A percentile compares a stretch with the other conserved stretches of the same genome.
phyloP scores from a whole-genome alignment of 2,113 vertebrate genomes.

The Solea senegalensis region DNA sequence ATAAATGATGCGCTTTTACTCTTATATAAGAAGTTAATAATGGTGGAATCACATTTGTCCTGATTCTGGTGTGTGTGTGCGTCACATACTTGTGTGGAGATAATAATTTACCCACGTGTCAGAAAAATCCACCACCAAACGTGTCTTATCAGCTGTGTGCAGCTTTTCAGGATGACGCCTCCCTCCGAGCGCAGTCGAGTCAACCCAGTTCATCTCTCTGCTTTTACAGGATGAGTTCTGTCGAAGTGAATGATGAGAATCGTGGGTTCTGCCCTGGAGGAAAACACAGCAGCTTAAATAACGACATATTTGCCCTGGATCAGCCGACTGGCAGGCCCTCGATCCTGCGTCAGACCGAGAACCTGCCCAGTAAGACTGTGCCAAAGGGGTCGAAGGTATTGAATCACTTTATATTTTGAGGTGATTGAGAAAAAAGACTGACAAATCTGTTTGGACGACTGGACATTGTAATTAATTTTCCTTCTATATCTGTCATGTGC shows the following conservation, averaged over 20 bases:
- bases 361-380: constrained; percentile 82
- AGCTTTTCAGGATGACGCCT: constrained; percentile 44
- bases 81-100: neutral
- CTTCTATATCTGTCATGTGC: constrained; percentile 5
- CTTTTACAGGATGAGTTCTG: constrained; percentile 88
- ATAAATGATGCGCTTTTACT: too few species aligned
- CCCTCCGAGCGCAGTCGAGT: neutral
- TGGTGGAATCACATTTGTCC: neutral
- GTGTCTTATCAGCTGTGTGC: constrained; percentile 70
- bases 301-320: constrained; percentile 82
- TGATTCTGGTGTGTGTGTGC: neutral
- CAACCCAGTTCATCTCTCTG: constrained; percentile 8
- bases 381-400: constrained; percentile 83
- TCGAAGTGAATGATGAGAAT: constrained; percentile 84
- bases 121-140: neutral
- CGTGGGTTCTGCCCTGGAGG: constrained; percentile 56
- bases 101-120: neutral
- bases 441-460: too few species aligned
- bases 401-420: neutral
- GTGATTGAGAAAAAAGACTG: too few species aligned
- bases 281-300: constrained; percentile 60
- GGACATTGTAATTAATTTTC: neutral
- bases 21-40: neutral
- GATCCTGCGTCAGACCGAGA: constrained; percentile 89
- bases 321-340: constrained; percentile 86